Conservation (phyloP, 2,888 invertebrate species). For the Lasioglossum oenotherae region DNA sequence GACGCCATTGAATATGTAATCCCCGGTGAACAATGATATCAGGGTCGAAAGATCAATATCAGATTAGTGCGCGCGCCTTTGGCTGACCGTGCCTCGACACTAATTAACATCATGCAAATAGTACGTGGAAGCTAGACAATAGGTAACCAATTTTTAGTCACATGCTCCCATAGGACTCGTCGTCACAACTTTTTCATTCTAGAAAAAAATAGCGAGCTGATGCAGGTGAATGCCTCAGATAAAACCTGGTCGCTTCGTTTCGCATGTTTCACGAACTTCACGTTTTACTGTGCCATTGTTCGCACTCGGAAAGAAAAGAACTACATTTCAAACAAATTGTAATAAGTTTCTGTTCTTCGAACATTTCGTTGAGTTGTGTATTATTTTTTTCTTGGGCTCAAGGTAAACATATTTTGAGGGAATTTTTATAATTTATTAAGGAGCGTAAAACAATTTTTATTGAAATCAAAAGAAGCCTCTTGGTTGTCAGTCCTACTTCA, state of each 20-base stretch:
- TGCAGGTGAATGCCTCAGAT: background rate
- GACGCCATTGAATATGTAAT: slow-evolving; percentile 48
- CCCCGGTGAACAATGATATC: slow-evolving; percentile 51
- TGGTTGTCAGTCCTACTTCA: too few relatives aligned
- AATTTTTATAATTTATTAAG: background rate
- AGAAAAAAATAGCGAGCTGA: background rate
- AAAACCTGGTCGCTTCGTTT: background rate
- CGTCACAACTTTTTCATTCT: background rate
- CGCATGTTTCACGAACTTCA: background rate
- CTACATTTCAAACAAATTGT: background rate
- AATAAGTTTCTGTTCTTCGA: background rate
- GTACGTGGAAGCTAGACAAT: slow-evolving; percentile 42
- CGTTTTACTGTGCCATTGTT: background rate
- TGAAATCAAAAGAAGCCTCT: background rate
- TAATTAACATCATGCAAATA: slow-evolving; percentile 53
- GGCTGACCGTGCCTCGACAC: slow-evolving; percentile 16
- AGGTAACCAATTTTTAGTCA: slow-evolving; percentile 27
- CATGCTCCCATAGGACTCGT: slow-evolving; percentile 38
- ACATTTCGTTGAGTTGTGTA: background rate
- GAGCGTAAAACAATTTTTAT: background rate
- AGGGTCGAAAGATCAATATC: slow-evolving; percentile 42
- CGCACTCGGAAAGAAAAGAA: background rate
- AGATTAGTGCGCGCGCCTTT: slow-evolving; percentile 20
- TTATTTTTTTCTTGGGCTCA: background rate
- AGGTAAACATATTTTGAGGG: background rate